Conservation (phyloP, 2,888 invertebrate genomes). For the Ceratothoa steindachneri region DNA sequence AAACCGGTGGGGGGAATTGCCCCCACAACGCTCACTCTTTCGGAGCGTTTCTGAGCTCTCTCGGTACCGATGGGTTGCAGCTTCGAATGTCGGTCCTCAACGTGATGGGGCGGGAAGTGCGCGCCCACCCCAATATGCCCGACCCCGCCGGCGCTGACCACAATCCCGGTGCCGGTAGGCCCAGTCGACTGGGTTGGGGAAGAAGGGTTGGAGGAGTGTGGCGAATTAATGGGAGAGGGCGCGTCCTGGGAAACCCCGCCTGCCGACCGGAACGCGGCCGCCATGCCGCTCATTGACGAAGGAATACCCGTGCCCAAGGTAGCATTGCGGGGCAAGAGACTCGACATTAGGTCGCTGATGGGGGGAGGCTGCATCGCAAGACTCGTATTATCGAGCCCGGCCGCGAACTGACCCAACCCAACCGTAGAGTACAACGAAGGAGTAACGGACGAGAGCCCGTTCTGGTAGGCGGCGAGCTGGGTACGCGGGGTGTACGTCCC, state of each 20-base stretch:
- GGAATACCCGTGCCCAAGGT: conserved; percentile 2
- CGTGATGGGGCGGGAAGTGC: conserved; percentile 6
- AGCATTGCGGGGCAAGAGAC: conserved; percentile 34
- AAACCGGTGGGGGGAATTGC: conserved; percentile 15
- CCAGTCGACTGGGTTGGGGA: conserved; percentile 38
- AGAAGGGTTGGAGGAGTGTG: conserved; percentile 43
- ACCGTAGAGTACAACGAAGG: conserved; percentile 29
- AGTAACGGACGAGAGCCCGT: conserved; percentile 36
- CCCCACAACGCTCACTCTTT: conserved; percentile 27
- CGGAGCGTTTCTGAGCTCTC: conserved; percentile 46
- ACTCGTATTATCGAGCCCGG: not conserved
- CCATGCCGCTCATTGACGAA: conserved; percentile 18
- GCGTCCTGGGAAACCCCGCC: conserved; percentile 27
- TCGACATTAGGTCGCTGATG: conserved; percentile 23
- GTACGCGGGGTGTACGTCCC: conserved; percentile 35
- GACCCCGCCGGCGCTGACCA: conserved; percentile 15
- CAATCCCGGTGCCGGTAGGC: not conserved
- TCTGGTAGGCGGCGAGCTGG: conserved; percentile 40
- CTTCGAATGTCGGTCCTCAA: conserved; percentile 34
- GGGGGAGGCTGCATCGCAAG: not conserved
- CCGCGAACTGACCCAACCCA: conserved; percentile 30
- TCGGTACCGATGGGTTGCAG: conserved; percentile 45
- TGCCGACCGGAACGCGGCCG: conserved; percentile 25
- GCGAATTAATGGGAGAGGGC: conserved; percentile 32
- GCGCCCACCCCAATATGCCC: not conserved